Conservation (phyloP, 2,888 invertebrate genomes). For the Caenorhabditis sulstoni region DNA sequence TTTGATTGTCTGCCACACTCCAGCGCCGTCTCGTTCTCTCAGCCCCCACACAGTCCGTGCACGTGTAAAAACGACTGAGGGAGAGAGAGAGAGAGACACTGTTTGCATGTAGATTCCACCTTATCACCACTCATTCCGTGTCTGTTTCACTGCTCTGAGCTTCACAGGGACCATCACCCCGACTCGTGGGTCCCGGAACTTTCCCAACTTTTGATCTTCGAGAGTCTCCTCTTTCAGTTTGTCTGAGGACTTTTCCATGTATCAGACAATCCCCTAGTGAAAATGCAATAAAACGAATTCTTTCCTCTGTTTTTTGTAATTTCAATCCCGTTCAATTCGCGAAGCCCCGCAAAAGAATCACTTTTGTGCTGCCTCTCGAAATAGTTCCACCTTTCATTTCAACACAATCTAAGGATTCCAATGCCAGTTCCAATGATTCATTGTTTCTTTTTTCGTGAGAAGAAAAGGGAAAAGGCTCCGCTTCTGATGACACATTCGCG, state of each 20-base stretch:
- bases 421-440: neutral
- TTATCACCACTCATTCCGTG: constrained; percentile 31
- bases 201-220: no score
- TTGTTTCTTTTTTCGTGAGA: neutral
- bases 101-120: constrained; percentile 46
- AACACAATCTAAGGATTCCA: neutral
- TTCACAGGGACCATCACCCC: no score
- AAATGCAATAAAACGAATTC: no score
- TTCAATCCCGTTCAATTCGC: no score
- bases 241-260: no score
- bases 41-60: no score
- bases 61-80: constrained; percentile 31
- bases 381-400: no score
- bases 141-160: neutral
- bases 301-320: no score
- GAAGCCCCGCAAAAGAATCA: neutral
- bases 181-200: no score
- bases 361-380: neutral
- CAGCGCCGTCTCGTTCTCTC: constrained; percentile 16
- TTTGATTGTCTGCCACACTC: constrained; percentile 33
- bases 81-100: constrained; percentile 23
- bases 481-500: neutral
- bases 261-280: no score
- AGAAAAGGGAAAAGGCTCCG: neutral
- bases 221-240: no score